These are phyloP conservation scores for Leptogaster cylindrica DNA, from an alignment of 2,888 invertebrate genomes.

Conservation along the genomic window DNA sequence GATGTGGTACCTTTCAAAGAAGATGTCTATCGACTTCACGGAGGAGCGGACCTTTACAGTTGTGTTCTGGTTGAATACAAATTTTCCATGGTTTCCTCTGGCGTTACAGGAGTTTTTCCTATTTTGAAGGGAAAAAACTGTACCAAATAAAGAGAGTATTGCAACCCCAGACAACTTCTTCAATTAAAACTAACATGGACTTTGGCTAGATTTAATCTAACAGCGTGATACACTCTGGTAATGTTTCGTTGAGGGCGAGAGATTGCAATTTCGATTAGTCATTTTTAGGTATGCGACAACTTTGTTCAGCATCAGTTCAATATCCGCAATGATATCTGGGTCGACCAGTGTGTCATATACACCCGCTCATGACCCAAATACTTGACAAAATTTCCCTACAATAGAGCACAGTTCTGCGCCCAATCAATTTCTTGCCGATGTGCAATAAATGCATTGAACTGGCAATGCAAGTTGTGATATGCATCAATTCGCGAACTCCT, in stretches of 20 bases:
- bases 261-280: background rate
- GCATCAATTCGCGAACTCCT: constrained; percentile 6
- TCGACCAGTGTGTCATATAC: background rate
- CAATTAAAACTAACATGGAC: constrained; percentile 30
- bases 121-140: background rate
- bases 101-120: constrained; percentile 24
- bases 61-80: constrained; percentile 22
- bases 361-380: constrained; percentile 2
- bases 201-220: background rate
- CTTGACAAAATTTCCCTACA: constrained; percentile 1
- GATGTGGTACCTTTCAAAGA: background rate
- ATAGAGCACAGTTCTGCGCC: background rate
- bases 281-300: too few species aligned
- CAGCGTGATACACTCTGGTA: background rate
- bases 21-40: constrained; percentile 25
- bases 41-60: background rate
- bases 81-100: constrained; percentile 28
- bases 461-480: constrained; percentile 8
- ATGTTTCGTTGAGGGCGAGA: background rate
- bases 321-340: constrained; percentile 1
- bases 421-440: background rate
- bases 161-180: constrained; percentile 19
- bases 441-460: background rate
- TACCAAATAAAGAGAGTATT: background rate
- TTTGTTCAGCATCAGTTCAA: background rate